Evolutionary conservation across 2,888 invertebrate species (phyloP), one percentile per base, ranked within the genome.

Genomic region (Trissolcus japonicus): DNA sequence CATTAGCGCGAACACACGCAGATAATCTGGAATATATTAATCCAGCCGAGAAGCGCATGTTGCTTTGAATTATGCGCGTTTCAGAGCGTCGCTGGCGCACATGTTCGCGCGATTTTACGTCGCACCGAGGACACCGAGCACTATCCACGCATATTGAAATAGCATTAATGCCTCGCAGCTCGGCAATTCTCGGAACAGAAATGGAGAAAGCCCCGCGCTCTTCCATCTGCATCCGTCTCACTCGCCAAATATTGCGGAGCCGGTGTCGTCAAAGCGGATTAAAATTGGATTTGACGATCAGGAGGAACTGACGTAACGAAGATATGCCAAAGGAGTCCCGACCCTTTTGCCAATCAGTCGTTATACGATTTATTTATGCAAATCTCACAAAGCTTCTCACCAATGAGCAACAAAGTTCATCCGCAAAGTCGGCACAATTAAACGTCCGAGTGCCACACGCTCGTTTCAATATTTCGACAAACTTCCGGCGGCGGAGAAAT

Each of bases 1-100:
- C 85, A 84, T 84, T 84, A 84, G 81, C 82, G 81, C 80, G 80
- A 84, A 81, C 81, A 81, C 82, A 82, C 81, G 82, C 82, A 82
- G 81, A 85, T 85, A 84, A 84, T 83, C 83, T 77, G 79, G 84
- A 82, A 83, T 85, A 84, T 84, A 84, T 85, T 85, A 84, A 85
- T 84, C 80, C 80, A 65, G 59, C 71, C 76, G 68, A 77, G 77
- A 74, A 77, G 73, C 80, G 81, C 80, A 77, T 81, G 73, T 79
- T 79, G 82, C 83, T 82, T 81, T 83, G 82, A 83, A 84, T 84
- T 82, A 83, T 83, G 81, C 80, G 80, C 79, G 80, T 77, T 69
- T 72, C 74, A 60, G 74, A 25, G 25, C 66, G 60, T 60, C 80
- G 79, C 79, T 65, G 72, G 55, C 76, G 68, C 78, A 76, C 79